Evolutionary conservation across 2,888 invertebrate genomes (phyloP).

Genomic region (Eupithecia dodoneata): DNA sequence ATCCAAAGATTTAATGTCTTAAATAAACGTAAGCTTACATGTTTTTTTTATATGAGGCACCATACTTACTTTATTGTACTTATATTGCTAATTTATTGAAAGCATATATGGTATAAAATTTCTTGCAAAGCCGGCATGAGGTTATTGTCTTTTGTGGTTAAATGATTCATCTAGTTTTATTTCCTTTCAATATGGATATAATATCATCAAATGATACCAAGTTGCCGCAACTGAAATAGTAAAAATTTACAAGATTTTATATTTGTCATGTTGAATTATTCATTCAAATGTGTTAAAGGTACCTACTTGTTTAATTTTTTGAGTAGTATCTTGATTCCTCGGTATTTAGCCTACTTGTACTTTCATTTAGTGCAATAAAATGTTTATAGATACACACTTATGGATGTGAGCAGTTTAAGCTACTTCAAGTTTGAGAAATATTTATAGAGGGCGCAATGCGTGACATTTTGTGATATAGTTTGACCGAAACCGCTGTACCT

Average conservation of each 20-base stretch:
- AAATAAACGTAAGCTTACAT: background rate
- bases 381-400: too few relatives aligned
- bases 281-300: too few relatives aligned
- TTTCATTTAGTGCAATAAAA: too few relatives aligned
- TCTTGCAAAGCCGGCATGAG: background rate
- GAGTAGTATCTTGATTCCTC: too few relatives aligned
- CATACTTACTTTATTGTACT: background rate
- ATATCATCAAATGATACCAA: constrained; percentile 77
- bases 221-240: constrained; percentile 81
- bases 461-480: too few relatives aligned
- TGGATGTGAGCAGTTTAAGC: too few relatives aligned
- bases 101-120: background rate
- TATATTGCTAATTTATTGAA: background rate
- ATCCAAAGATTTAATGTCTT: background rate
- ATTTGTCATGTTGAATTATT: background rate
- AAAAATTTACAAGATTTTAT: constrained; percentile 16
- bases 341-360: too few relatives aligned
- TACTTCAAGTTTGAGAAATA: too few relatives aligned
- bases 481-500: too few relatives aligned
- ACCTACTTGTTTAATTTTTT: too few relatives aligned
- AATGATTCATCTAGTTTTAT: background rate
- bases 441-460: too few relatives aligned
- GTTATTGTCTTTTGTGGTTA: background rate
- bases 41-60: background rate
- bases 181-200: constrained; percentile 33